Conservation (phyloP, 30 jellyfish, hydroid and myxozoan genomes). For the Hydra vulgaris region DNA sequence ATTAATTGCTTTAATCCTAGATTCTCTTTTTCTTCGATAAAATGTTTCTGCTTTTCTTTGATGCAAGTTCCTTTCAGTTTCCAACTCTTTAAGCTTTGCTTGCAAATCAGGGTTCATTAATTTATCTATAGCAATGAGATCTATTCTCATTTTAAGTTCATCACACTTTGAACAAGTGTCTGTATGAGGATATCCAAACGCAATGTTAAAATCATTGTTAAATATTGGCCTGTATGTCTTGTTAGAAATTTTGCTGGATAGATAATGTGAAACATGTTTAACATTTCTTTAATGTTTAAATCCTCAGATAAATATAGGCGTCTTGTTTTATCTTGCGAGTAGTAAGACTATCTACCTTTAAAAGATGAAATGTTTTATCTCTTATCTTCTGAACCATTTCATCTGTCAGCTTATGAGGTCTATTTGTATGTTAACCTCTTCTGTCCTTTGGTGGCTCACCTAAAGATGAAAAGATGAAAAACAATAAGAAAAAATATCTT, state of each 20-base stretch:
- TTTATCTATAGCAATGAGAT: not conserved
- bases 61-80: not conserved
- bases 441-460: not conserved
- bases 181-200: not conserved
- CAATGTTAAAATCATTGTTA: not conserved
- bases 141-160: not conserved
- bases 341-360: not conserved
- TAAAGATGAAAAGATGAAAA: not conserved
- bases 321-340: not conserved
- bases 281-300: not conserved
- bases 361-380: not conserved
- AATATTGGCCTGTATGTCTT: not conserved
- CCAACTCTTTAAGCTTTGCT: not conserved
- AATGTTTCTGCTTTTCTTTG: not conserved
- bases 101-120: not conserved
- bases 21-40: not conserved
- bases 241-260: not conserved
- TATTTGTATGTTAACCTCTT: not conserved
- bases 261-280: not conserved
- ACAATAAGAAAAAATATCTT: not conserved
- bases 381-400: not conserved
- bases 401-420: not conserved
- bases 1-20: not conserved
- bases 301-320: not conserved
- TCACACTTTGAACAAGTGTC: conserved; percentile 10